Percentiles rank a stretch among this genome's conserved stretches.
phyloP scores from a whole-genome alignment of 2,113 vertebrate genomes.

The Accipiter virgatus region DNA sequence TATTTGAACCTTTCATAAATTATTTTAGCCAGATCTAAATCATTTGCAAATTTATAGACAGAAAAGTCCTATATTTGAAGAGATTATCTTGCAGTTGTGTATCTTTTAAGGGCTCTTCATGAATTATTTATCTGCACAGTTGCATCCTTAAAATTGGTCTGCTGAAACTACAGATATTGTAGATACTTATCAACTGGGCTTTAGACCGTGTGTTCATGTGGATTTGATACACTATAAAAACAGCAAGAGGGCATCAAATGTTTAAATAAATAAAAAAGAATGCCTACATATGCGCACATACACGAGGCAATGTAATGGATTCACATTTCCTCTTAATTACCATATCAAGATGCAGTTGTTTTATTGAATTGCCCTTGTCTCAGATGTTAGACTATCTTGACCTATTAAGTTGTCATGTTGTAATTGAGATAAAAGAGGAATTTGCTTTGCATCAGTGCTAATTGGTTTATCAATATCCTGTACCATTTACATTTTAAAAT shows the following conservation, averaged over 20 bases:
- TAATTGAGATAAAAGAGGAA: slow-evolving; percentile 89
- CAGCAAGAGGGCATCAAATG: slow-evolving; percentile 51
- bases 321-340: slow-evolving; percentile 84
- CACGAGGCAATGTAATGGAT: slow-evolving; percentile 72
- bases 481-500: slow-evolving; percentile 85
- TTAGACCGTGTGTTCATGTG: background rate
- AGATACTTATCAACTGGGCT: background rate
- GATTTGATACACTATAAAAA: slow-evolving; percentile 50
- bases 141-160: background rate
- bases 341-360: slow-evolving; percentile 83
- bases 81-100: background rate
- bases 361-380: slow-evolving; percentile 85
- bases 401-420: slow-evolving; percentile 86
- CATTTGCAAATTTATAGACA: background rate
- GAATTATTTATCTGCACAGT: slow-evolving; percentile 10
- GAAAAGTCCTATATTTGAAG: background rate
- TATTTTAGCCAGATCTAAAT: background rate
- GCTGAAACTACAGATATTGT: background rate
- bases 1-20: background rate
- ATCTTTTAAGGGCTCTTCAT: background rate
- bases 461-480: slow-evolving; percentile 87
- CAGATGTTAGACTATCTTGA: slow-evolving; percentile 86
- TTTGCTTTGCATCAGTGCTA: slow-evolving; percentile 86
- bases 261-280: slow-evolving; percentile 45
- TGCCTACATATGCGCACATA: background rate